These are phyloP conservation scores for Ochlodes sylvanus DNA, from an alignment of 2,888 invertebrate genomes.

Conservation along the genomic window DNA sequence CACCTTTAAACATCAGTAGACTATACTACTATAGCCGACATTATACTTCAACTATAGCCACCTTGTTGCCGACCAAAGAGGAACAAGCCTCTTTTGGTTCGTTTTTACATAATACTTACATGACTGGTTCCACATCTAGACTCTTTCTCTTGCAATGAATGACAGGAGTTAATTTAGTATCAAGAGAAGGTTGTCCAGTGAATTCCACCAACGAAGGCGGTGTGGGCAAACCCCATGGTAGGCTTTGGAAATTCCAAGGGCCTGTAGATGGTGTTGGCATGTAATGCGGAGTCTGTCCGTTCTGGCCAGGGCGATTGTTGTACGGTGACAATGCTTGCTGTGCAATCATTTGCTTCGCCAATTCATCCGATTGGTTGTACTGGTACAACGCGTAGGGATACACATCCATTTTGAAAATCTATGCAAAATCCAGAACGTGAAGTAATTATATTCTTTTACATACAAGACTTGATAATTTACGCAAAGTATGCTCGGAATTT, in stretches of 20 bases:
- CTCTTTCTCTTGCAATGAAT: slow-evolving; percentile 77
- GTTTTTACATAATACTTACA: slow-evolving; percentile 70
- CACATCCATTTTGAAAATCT: slow-evolving; percentile 63
- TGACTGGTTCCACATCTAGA: slow-evolving; percentile 69
- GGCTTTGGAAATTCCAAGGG: slow-evolving; percentile 82
- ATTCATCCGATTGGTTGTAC: slow-evolving; percentile 69
- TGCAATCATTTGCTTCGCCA: slow-evolving; percentile 71
- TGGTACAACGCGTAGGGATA: slow-evolving; percentile 68
- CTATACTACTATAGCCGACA: too few relatives aligned
- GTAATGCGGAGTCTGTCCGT: slow-evolving; percentile 59
- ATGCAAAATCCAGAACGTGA: not conserved
- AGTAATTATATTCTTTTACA: not conserved
- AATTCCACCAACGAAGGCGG: slow-evolving; percentile 78
- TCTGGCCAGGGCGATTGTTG: slow-evolving; percentile 48
- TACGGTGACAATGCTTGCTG: slow-evolving; percentile 67
- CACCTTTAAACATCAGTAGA: too few relatives aligned
- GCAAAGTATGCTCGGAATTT: slow-evolving; percentile 9
- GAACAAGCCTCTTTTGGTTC: too few relatives aligned
- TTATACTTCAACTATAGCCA: too few relatives aligned
- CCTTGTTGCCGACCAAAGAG: too few relatives aligned
- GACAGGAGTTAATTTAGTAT: slow-evolving; percentile 55
- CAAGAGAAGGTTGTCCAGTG: slow-evolving; percentile 66
- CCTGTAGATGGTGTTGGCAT: slow-evolving; percentile 75
- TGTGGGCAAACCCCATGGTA: slow-evolving; percentile 80
- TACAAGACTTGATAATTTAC: not conserved